Evolutionary conservation across 2,797 vertebrate species (phyloP).

Genomic region (Myotis pilosus): DNA sequence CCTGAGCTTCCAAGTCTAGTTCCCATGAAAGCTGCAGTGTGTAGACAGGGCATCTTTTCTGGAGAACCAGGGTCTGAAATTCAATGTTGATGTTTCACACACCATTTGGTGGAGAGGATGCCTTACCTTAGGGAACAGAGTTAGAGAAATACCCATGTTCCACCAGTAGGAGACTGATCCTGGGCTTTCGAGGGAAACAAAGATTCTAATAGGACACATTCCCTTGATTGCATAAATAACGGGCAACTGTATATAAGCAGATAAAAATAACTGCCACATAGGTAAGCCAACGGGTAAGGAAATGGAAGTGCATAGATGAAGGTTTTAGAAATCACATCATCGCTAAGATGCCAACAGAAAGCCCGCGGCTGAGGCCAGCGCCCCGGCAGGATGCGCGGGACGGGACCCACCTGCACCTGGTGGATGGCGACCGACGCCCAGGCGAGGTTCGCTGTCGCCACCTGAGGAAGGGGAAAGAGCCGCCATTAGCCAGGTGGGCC

Average conservation of each 20-base stretch:
- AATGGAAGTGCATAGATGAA: no score
- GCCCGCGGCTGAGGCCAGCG: no score
- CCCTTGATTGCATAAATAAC: rapidly evolving
- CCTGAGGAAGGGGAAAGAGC: constrained; percentile 82
- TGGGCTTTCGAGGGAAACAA: not conserved
- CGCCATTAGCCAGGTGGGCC: no score
- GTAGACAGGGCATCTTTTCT: not conserved
- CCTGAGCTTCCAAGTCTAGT: not conserved
- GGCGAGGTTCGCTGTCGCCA: constrained; percentile 97
- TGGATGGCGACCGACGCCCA: constrained; percentile 99
- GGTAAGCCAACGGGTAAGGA: not conserved
- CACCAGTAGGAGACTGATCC: not conserved
- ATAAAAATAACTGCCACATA: not conserved
- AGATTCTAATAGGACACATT: rapidly evolving
- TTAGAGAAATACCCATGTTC: not conserved
- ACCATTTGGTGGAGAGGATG: not conserved
- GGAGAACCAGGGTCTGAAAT: not conserved
- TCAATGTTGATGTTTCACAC: not conserved
- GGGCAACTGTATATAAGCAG: no score
- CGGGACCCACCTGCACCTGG: constrained; percentile 93
- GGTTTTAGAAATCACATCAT: not conserved
- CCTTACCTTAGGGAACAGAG: not conserved
- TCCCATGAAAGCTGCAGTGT: no score
- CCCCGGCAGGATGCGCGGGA: not conserved
- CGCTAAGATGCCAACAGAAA: not conserved